phyloP scores from a whole-genome alignment of 2,113 vertebrate genomes.

The Semicossyphus pulcher region DNA sequence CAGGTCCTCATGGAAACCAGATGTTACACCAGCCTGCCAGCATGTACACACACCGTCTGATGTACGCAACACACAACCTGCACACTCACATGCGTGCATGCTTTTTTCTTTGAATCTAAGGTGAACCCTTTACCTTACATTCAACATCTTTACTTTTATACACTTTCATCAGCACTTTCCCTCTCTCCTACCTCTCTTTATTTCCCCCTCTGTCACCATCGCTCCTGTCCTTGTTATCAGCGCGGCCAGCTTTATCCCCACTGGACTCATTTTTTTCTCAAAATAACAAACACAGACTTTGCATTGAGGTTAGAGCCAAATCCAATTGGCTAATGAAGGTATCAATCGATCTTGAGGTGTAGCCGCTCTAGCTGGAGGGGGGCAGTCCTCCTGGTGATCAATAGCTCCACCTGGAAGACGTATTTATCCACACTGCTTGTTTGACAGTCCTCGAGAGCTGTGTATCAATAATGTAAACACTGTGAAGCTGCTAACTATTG shows the following conservation, averaged over 20 bases:
- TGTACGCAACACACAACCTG: slow-evolving; percentile 51
- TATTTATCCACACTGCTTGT: slow-evolving; percentile 75
- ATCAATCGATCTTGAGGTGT: slow-evolving; percentile 76
- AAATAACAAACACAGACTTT: slow-evolving; percentile 80
- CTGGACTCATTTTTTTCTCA: slow-evolving; percentile 74
- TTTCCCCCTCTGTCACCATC: slow-evolving; percentile 61
- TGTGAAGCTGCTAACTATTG: slow-evolving; percentile 69
- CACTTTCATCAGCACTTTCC: slow-evolving; percentile 44
- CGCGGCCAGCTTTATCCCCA: slow-evolving; percentile 60
- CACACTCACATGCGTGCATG: slow-evolving; percentile 48
- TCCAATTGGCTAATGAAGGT: slow-evolving; percentile 71
- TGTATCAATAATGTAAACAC: slow-evolving; percentile 75
- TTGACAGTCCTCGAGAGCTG: slow-evolving; percentile 76
- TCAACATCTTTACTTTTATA: slow-evolving; percentile 33
- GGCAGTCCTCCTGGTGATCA: slow-evolving; percentile 69
- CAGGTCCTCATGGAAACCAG: slow-evolving; percentile 90
- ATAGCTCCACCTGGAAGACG: slow-evolving; percentile 73
- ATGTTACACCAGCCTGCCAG: slow-evolving; percentile 81
- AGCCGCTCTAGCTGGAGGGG: slow-evolving; percentile 27
- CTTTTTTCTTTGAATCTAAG: slow-evolving; percentile 27
- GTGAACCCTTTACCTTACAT: slow-evolving; percentile 17
- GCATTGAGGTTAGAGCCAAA: slow-evolving; percentile 62
- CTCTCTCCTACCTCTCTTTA: slow-evolving; percentile 47
- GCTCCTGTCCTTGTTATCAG: slow-evolving; percentile 58
- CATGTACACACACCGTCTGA: slow-evolving; percentile 49